Percentiles rank a stretch among this genome's conserved stretches.
phyloP scores from a whole-genome alignment of 2,113 vertebrate genomes.

The Toxotes chatareus region DNA sequence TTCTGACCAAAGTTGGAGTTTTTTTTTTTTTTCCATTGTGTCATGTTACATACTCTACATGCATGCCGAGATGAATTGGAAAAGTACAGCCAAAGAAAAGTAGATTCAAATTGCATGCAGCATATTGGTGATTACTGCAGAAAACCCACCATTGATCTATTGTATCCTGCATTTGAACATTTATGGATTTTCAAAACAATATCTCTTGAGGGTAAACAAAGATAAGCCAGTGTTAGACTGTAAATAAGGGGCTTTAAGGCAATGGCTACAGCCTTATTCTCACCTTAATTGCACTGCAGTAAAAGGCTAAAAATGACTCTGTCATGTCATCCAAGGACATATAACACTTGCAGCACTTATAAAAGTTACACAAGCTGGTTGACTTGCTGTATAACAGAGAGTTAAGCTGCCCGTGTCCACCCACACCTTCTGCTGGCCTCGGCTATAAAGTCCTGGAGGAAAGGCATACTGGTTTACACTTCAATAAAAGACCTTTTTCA shows the following conservation, averaged over 20 bases:
- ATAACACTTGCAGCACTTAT: constrained; percentile 50
- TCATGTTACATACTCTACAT: constrained; percentile 6
- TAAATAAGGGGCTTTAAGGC: constrained; percentile 34
- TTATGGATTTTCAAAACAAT: background rate
- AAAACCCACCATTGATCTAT: background rate
- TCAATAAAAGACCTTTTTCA: constrained; percentile 71
- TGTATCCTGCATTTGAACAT: background rate
- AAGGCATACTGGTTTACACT: constrained; percentile 60
- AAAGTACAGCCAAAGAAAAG: background rate
- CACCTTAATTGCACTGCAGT: constrained; percentile 44
- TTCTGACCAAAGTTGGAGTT: constrained; percentile 20
- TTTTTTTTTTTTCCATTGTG: background rate
- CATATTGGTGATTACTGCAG: background rate
- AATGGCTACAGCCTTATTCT: constrained; percentile 24
- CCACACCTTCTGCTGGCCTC: constrained; percentile 65
- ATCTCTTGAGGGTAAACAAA: background rate
- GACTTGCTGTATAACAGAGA: constrained; percentile 46
- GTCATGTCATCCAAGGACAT: constrained; percentile 54
- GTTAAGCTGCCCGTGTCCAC: constrained; percentile 52
- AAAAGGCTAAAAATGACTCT: constrained; percentile 36
- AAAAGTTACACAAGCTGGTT: constrained; percentile 60
- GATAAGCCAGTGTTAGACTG: background rate
- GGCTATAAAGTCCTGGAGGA: constrained; percentile 57
- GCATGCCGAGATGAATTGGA: background rate
- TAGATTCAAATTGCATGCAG: background rate